phyloP scores from a whole-genome alignment of 2,888 invertebrate genomes.

The Chalcosyrphus nemorum region DNA sequence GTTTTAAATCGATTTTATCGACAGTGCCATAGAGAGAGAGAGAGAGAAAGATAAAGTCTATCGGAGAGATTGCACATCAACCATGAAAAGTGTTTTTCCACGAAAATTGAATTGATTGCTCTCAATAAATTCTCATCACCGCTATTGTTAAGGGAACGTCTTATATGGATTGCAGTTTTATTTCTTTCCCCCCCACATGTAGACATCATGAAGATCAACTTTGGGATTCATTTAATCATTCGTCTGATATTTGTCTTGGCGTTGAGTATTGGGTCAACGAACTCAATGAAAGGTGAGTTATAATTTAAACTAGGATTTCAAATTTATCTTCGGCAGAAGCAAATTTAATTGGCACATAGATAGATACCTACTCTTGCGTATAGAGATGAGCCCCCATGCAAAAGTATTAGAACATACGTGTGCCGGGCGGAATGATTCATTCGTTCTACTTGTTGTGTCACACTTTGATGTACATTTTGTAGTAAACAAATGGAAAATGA shows the following conservation, averaged over 20 bases:
- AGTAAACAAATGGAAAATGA: too few species aligned
- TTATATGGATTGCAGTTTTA: background rate
- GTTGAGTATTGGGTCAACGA: slow-evolving; percentile 42
- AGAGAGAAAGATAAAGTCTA: background rate
- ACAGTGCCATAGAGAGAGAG: background rate
- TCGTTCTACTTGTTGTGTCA: too few species aligned
- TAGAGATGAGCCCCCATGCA: too few species aligned
- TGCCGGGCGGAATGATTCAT: too few species aligned
- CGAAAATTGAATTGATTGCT: slow-evolving; percentile 17
- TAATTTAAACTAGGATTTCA: background rate
- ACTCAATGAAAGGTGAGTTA: slow-evolving; percentile 63
- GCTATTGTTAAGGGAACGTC: slow-evolving; percentile 10
- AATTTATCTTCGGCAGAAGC: too few species aligned
- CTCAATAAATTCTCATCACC: slow-evolving; percentile 28
- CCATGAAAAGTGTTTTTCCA: slow-evolving; percentile 5
- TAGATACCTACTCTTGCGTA: background rate
- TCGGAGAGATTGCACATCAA: background rate
- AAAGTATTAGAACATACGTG: too few species aligned
- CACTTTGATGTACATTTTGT: too few species aligned
- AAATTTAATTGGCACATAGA: too few species aligned
- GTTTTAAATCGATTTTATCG: background rate
- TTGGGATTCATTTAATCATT: slow-evolving; percentile 45
- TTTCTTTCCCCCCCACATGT: slow-evolving; percentile 15
- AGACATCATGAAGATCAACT: slow-evolving; percentile 50
- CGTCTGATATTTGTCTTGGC: slow-evolving; percentile 36